phyloP scores from a whole-genome alignment of 1,140 invertebrate species.

The Drosophila oshimai region DNA sequence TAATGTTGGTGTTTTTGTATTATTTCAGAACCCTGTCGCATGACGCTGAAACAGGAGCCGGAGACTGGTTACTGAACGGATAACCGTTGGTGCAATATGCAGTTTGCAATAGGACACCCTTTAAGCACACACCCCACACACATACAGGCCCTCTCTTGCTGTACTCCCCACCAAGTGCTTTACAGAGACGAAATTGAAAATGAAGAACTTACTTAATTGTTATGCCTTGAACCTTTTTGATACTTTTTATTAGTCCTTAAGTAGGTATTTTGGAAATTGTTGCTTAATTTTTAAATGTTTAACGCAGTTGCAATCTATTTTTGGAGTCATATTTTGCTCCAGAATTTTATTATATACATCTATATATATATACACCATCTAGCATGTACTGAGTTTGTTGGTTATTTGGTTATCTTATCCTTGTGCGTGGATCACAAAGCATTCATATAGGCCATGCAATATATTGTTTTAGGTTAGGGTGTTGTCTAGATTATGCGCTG shows the following conservation, averaged over 20 bases:
- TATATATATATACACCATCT: slow-evolving; percentile 36
- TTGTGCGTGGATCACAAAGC: slow-evolving; percentile 33
- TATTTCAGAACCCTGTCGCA: slow-evolving; percentile 65
- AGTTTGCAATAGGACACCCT: slow-evolving; percentile 17
- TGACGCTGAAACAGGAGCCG: slow-evolving; percentile 81
- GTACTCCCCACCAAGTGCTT: slow-evolving; percentile 44
- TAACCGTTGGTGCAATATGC: slow-evolving; percentile 52
- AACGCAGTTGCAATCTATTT: slow-evolving; percentile 67
- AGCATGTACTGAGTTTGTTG: slow-evolving; percentile 43
- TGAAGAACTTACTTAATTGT: slow-evolving; percentile 73
- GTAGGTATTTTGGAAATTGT: slow-evolving; percentile 79
- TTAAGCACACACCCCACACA: slow-evolving; percentile 2
- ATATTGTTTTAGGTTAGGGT: slow-evolving; percentile 74
- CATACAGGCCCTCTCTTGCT: slow-evolving; percentile 63
- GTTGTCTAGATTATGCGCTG: slow-evolving; percentile 60
- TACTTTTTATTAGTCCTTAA: slow-evolving; percentile 68
- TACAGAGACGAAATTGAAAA: slow-evolving; percentile 23
- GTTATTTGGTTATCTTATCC: slow-evolving; percentile 39
- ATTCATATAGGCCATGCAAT: slow-evolving; percentile 48
- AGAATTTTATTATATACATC: slow-evolving; percentile 33
- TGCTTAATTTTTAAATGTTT: slow-evolving; percentile 73
- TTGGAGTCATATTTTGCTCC: slow-evolving; percentile 67
- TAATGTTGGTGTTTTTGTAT: neutral
- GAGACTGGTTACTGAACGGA: slow-evolving; percentile 74
- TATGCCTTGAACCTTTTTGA: slow-evolving; percentile 73